These are phyloP conservation scores for Drosophila subsilvestris DNA, from an alignment of 2,888 invertebrate species.

Conservation along the genomic window DNA sequence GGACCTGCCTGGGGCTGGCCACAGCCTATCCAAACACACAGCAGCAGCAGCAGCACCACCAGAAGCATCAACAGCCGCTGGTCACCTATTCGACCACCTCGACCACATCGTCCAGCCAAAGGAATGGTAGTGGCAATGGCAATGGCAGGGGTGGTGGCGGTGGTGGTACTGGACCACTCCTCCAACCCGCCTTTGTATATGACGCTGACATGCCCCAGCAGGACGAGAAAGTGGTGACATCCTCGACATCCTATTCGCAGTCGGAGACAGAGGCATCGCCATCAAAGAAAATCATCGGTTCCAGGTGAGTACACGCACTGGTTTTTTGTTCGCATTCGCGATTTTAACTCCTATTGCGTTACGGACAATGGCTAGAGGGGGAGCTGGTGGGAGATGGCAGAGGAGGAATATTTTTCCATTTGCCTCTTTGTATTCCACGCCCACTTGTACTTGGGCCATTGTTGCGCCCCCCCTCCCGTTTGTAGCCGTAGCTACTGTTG, in stretches of 20 bases:
- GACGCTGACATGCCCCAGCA: slow-evolving; percentile 68
- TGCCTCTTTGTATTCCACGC: slow-evolving; percentile 20
- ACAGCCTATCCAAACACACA: slow-evolving; percentile 55
- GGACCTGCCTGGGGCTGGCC: slow-evolving; percentile 53
- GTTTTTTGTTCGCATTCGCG: slow-evolving; percentile 39
- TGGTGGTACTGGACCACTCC: slow-evolving; percentile 20
- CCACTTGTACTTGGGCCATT: slow-evolving; percentile 32
- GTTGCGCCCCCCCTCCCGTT: slow-evolving; percentile 30
- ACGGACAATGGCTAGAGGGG: background rate
- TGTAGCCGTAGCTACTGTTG: slow-evolving; percentile 41
- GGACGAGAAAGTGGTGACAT: slow-evolving; percentile 14
- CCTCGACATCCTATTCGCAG: slow-evolving; percentile 22
- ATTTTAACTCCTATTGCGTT: slow-evolving; percentile 34
- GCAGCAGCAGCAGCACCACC: slow-evolving; percentile 28
- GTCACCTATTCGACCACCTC: slow-evolving; percentile 71
- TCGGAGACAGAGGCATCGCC: slow-evolving; percentile 83
- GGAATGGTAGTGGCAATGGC: slow-evolving; percentile 16
- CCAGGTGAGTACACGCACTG: slow-evolving; percentile 85
- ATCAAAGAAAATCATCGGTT: slow-evolving; percentile 86
- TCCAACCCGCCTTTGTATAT: slow-evolving; percentile 76
- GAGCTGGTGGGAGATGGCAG: slow-evolving; percentile 14
- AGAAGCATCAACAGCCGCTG: slow-evolving; percentile 45
- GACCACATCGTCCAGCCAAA: slow-evolving; percentile 64
- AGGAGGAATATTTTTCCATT: background rate
- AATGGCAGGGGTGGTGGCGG: background rate